Base-by-base conservation (phyloP, 2,888 invertebrate genomes). In the Drosophila helvetica region DNA sequence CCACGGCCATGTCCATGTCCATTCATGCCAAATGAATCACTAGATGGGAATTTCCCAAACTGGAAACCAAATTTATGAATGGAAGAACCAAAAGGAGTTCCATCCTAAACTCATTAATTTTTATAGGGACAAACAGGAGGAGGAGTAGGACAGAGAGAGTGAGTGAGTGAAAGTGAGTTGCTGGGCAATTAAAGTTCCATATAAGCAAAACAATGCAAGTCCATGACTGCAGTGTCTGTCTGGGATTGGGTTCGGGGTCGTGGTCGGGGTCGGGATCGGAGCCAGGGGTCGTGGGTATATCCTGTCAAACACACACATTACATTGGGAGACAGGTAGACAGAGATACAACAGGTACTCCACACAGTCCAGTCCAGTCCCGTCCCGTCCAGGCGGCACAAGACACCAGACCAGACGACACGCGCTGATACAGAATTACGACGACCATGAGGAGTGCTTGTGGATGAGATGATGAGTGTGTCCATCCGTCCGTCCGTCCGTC, bases 261-360 rank as follows among this genome's bases (percentile, higher is more conserved):
- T 10, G 12, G 33, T 12, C 33, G 12, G 12, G 33, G 33, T 10
- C 10, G 10, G 33, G 12, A 1, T 5, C 7, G 0, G 15, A 15
- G 38, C 38, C 38, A 38, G 38, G 38, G 38, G 38, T 38, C 38
- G 38, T 38, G 38, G 38, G 38, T 81, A 87, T 84, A 84, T 84
- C 83, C 83, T 84, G 83, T 79, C 79, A 85, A 87, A 87, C 79
- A 87, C 74, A 84, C 75, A 85, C 75, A 58, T 77, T 87, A 74
- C 63, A 38, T 38, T 38, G 38, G 38, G 15, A 38, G 51, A 55
- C 82, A 84, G 83, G 85, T 81, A 86, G 64, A 78, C 30, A 50
- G 56, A 82, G 79, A 86, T 82, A 85, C 78, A 33, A 38, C 38
- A 38, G 15, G 53, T 10, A 53, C 8, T 52, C 25, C 52, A 22